These are phyloP conservation scores for Macrosiphum euphorbiae DNA, from an alignment of 2,888 invertebrate species.

Conservation along the genomic window DNA sequence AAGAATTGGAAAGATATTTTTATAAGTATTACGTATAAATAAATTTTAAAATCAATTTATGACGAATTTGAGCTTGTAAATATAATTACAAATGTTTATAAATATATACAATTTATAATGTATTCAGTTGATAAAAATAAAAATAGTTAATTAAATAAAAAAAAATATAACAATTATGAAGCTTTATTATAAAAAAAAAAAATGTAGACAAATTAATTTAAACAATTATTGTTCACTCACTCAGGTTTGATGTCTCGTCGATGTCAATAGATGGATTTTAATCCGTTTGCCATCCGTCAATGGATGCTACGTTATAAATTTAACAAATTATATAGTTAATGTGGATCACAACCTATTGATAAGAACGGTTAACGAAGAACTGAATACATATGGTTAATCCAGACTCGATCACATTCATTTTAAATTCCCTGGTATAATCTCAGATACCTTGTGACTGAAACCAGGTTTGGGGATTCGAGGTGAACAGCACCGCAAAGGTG, in stretches of 20 bases:
- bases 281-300: background rate
- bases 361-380: background rate
- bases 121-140: background rate
- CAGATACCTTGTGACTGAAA: background rate
- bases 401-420: background rate
- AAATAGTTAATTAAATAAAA: background rate
- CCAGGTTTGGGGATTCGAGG: conserved; percentile 26
- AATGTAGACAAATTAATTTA: background rate
- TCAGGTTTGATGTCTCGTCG: background rate
- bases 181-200: background rate
- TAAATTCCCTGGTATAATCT: background rate
- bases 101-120: background rate
- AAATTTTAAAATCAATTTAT: background rate
- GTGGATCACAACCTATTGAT: background rate
- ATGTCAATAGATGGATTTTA: background rate
- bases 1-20: background rate
- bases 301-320: background rate
- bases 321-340: background rate
- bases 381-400: background rate
- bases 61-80: background rate
- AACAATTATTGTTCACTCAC: background rate
- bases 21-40: background rate
- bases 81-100: background rate
- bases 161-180: background rate
- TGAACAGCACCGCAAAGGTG: conserved; percentile 16